A percentile compares a stretch with the other conserved stretches of the same genome.
phyloP scores from a whole-genome alignment of 2,888 invertebrate genomes.

The Holacanthella duospinosa region DNA sequence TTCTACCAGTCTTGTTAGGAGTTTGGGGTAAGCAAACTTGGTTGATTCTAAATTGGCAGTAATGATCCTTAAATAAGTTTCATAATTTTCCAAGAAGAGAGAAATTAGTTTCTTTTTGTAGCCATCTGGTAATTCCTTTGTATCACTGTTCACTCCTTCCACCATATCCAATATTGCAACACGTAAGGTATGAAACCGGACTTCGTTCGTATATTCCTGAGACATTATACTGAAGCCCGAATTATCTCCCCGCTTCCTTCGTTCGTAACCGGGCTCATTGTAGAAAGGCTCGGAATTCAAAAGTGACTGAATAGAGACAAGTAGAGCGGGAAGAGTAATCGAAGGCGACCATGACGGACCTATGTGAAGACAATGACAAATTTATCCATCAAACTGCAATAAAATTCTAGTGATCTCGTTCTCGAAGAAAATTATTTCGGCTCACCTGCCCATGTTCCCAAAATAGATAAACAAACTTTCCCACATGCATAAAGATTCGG shows the following conservation, averaged over 20 bases:
- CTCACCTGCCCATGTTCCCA: slow-evolving; percentile 50
- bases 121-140: neutral
- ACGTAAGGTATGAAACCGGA: neutral
- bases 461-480: slow-evolving; percentile 50
- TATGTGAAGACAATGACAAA: too few relatives aligned
- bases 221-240: too few relatives aligned
- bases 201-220: neutral
- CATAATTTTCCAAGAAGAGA: neutral
- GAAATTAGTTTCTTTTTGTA: neutral
- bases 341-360: slow-evolving; percentile 52
- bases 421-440: too few relatives aligned
- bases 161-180: neutral
- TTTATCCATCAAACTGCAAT: too few relatives aligned
- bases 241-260: neutral
- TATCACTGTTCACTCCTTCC: neutral
- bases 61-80: neutral
- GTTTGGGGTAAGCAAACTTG: neutral
- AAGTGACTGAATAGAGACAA: slow-evolving; percentile 51
- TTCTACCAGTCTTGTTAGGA: neutral
- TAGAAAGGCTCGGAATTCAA: slow-evolving; percentile 54
- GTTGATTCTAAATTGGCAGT: neutral
- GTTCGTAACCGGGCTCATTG: slow-evolving; percentile 53
- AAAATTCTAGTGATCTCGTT: too few relatives aligned
- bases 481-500: slow-evolving; percentile 54
- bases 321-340: slow-evolving; percentile 47